A percentile compares a stretch with the other conserved stretches of the same genome.
Evolutionary conservation across 2,113 vertebrate genomes (phyloP).

Genomic region (Neopipo cinnamomea): DNA sequence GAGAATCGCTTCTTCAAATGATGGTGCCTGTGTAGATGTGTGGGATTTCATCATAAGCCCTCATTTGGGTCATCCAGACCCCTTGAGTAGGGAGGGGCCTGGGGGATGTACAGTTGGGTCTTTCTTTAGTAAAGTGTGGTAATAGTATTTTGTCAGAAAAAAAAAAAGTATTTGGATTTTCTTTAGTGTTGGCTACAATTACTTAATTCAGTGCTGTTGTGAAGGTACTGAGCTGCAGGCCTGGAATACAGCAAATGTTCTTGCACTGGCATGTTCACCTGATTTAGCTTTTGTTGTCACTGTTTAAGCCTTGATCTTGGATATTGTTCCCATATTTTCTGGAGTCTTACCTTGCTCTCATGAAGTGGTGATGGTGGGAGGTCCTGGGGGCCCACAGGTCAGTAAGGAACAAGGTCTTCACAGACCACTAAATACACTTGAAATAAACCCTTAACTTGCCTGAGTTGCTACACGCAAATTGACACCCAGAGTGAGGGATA

Average conservation of each 20-base stretch:
- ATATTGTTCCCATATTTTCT: neutral
- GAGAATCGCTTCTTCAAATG: conserved; percentile 1
- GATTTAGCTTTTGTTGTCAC: neutral
- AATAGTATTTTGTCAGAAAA: neutral
- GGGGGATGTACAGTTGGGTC: neutral
- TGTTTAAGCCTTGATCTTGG: neutral
- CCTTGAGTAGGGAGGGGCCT: neutral
- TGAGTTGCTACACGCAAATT: neutral
- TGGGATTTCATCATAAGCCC: neutral
- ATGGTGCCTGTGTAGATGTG: neutral
- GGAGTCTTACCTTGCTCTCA: neutral
- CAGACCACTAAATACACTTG: neutral
- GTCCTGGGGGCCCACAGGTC: no score
- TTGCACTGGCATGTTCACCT: neutral
- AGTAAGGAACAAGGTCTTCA: neutral
- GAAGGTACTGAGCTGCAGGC: neutral
- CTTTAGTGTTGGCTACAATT: neutral
- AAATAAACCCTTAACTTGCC: neutral
- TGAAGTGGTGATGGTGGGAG: neutral
- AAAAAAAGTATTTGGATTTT: neutral
- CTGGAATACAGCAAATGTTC: neutral
- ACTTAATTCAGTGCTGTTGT: neutral
- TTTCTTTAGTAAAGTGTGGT: neutral
- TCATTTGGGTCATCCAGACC: neutral
- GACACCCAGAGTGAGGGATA: neutral